phyloP scores from a whole-genome alignment of 2,888 invertebrate species.

The Ochropleura leucogaster region DNA sequence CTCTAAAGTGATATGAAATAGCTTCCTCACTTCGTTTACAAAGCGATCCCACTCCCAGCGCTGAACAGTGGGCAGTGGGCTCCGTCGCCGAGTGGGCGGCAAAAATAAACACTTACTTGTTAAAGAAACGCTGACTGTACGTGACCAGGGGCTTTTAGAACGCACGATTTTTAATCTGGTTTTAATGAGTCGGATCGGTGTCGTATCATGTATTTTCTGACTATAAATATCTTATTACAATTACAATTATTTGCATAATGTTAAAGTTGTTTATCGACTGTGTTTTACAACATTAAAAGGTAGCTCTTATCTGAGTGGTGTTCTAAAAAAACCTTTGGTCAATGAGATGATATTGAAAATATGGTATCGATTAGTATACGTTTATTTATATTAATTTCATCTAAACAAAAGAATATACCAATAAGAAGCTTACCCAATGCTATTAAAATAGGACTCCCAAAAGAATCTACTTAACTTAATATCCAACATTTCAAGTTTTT shows the following conservation, averaged over 20 bases:
- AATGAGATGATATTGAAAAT: too few relatives aligned
- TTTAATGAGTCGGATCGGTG: constrained; percentile 39
- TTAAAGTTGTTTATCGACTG: not conserved
- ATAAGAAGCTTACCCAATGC: not conserved
- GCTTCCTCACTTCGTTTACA: constrained; percentile 49
- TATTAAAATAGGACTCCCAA: not conserved
- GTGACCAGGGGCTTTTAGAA: constrained; percentile 68
- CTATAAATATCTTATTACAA: not conserved
- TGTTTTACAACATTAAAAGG: not conserved
- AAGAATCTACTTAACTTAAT: not conserved
- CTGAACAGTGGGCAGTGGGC: constrained; percentile 46
- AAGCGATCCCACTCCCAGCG: constrained; percentile 45
- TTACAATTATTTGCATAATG: not conserved
- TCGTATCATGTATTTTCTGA: constrained; percentile 9
- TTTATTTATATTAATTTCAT: too few relatives aligned
- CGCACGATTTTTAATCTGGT: constrained; percentile 46
- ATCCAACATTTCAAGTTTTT: not conserved
- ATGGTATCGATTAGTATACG: too few relatives aligned
- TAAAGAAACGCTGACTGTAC: constrained; percentile 78
- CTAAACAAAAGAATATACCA: not conserved
- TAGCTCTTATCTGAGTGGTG: too few relatives aligned
- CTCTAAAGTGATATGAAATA: constrained; percentile 61
- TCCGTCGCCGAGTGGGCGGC: constrained; percentile 64
- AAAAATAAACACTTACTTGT: constrained; percentile 82
- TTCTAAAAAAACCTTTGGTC: not conserved